Base-by-base conservation (phyloP, 53 echinoderm and acorn worm genomes). In the Holothuria leucospilota region DNA sequence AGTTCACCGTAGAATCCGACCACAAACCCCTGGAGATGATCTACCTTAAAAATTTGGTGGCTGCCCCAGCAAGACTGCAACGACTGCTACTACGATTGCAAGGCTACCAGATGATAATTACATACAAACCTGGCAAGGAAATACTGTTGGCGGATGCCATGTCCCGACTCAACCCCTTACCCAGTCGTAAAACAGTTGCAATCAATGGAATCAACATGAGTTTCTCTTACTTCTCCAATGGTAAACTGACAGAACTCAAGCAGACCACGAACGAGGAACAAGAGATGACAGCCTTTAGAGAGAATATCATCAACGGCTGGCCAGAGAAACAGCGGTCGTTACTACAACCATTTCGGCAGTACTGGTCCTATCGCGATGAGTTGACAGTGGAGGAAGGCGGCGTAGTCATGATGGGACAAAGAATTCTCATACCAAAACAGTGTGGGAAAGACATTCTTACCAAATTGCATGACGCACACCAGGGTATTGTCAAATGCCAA, bases 21-120 rank as follows among this genome's bases (percentile, higher is more conserved):
- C 95, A 95, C 68, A 91, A 91, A 71, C 93, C 95, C 13, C 71
- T 95, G 2, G 92, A 92, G 59, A 88, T 72, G 85, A 95, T 95
- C 58, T 88, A 92, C 58, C 62, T 68, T 26, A 95, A 95, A 77
- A 90, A 90, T 64, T 62, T 95, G n/a, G 75, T 65, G 25, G 46
- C 51, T 60, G 95, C 90, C 24, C 94, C 91, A 69, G 65, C 90
- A 51, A 78, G 93, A 80, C 68, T 90, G 39, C 93, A 93, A 66
- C 68, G 85, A 51, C 26, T 88, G 34, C 46, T 90, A 20, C 72
- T 93, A 20, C 16, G 93, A 40, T 59, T 93, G 9, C 90, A 93
- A 53, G 85, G 74, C 3, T 92, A 94, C 39, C 90, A 91, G 38
- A 30, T 85, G 14, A 69, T 39, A 20, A 88, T 94, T 63, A 79